Evolutionary conservation across 2,888 invertebrate species (phyloP).

Genomic region (Pristionchus maxplancki): DNA sequence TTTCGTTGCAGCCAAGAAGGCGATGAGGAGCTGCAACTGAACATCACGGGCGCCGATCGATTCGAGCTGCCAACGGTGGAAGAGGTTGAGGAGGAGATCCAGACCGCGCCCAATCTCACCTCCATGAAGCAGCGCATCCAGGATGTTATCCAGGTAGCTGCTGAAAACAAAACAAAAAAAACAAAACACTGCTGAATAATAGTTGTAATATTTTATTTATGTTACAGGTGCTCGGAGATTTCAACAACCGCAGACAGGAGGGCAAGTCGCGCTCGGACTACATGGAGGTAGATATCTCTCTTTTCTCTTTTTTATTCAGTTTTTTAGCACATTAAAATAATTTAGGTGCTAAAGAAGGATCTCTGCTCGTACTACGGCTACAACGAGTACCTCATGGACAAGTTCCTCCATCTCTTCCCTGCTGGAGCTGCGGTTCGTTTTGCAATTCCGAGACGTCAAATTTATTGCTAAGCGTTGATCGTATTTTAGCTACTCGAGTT

Average conservation of each 20-base stretch:
- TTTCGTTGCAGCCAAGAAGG: conserved; percentile 61
- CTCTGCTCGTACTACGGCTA: conserved; percentile 96
- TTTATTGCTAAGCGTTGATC: neutral
- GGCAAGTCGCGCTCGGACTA: conserved; percentile 67
- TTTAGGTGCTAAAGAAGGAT: conserved; percentile 85
- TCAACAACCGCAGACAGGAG: conserved; percentile 67
- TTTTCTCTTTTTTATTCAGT: neutral
- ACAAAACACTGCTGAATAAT: too few species aligned
- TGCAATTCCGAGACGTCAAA: conserved; percentile 18
- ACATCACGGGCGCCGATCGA: conserved; percentile 64
- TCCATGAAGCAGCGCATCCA: conserved; percentile 71
- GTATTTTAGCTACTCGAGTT: conserved; percentile 87
- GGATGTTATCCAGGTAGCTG: conserved; percentile 71
- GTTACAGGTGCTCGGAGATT: conserved; percentile 69
- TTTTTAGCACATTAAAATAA: neutral
- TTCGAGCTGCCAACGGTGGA: conserved; percentile 71
- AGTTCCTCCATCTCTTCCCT: conserved; percentile 91
- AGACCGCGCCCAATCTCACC: conserved; percentile 67
- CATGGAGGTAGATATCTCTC: conserved; percentile 57
- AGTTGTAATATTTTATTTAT: neutral
- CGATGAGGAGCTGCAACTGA: conserved; percentile 73
- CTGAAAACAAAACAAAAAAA: neutral
- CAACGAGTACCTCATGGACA: conserved; percentile 94
- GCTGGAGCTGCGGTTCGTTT: conserved; percentile 72
- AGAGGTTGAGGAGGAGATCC: conserved; percentile 70